These are phyloP conservation scores for Dinoponera quadriceps DNA, from an alignment of 1,140 invertebrate genomes.

Conservation along the genomic window DNA sequence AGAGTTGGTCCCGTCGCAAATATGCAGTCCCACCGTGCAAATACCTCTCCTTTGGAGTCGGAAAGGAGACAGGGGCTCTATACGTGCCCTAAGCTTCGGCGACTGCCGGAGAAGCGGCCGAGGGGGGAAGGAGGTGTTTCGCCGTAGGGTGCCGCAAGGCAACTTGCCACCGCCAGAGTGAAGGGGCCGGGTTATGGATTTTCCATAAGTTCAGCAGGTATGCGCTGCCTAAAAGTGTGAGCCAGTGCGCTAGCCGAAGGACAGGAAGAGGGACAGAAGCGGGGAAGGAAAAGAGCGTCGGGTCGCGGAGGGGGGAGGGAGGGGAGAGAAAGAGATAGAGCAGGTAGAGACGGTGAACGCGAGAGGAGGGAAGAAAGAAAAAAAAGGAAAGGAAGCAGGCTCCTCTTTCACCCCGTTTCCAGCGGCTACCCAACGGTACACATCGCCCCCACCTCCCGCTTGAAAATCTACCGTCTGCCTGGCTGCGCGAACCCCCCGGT, in stretches of 20 bases:
- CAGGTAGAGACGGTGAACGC: neutral
- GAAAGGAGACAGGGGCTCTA: conserved; percentile 5
- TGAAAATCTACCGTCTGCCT: conserved; percentile 52
- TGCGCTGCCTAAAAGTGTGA: conserved; percentile 81
- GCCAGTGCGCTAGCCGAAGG: conserved; percentile 69
- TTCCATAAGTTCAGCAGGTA: conserved; percentile 84
- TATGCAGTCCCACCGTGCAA: conserved; percentile 5
- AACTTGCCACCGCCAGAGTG: conserved; percentile 63
- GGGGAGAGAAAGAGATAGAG: neutral
- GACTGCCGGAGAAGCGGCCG: neutral
- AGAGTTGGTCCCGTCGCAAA: conserved; percentile 30
- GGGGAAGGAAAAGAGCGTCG: no score
- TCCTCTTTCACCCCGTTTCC: conserved; percentile 73
- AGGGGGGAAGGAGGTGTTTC: conserved; percentile 47
- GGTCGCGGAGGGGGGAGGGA: neutral
- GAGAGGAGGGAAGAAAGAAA: conserved; percentile 22
- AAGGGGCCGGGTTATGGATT: conserved; percentile 83
- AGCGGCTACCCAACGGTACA: conserved; percentile 44
- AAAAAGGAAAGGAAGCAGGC: conserved; percentile 57
- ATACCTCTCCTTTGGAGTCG: conserved; percentile 6
- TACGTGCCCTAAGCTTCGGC: conserved; percentile 20
- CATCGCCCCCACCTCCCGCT: conserved; percentile 57
- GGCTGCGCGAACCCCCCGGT: conserved; percentile 21
- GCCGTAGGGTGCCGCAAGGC: conserved; percentile 53
- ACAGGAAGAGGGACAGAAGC: neutral